Percentiles rank a stretch among this genome's conserved stretches.
Conservation (phyloP, 2,113 vertebrate species). For the Bubo blakistoni region DNA sequence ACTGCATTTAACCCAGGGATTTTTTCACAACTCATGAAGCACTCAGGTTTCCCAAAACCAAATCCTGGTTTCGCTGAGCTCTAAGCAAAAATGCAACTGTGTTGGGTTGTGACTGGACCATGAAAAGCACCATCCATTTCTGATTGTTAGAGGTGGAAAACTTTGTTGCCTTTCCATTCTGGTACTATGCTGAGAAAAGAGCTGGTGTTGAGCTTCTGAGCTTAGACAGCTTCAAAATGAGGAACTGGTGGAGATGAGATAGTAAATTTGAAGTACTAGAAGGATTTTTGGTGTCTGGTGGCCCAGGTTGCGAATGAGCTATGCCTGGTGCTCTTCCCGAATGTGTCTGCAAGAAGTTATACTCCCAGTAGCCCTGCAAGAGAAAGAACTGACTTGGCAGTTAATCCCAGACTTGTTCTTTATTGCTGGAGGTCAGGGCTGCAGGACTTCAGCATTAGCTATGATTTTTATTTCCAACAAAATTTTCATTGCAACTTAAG, state of each 20-base stretch:
- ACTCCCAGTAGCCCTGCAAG: neutral
- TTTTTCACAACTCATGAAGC: slow-evolving; percentile 44
- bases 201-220: neutral
- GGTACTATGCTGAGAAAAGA: neutral
- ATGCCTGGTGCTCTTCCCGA: neutral
- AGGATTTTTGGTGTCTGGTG: neutral
- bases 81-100: neutral
- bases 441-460: neutral
- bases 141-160: neutral
- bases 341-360: neutral
- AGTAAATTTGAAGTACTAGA: neutral
- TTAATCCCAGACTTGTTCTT: neutral
- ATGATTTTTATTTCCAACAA: neutral
- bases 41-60: neutral
- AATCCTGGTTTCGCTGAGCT: slow-evolving; percentile 1
- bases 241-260: neutral
- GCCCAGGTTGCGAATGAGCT: neutral
- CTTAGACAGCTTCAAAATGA: neutral
- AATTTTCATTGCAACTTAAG: neutral
- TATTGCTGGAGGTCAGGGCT: neutral
- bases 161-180: neutral
- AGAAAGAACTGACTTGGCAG: neutral
- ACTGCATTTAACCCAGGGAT: neutral
- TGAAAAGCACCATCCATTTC: neutral
- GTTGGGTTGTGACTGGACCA: neutral